Conservation (phyloP, 2,888 invertebrate genomes). For the Epirrhoe alternata region DNA sequence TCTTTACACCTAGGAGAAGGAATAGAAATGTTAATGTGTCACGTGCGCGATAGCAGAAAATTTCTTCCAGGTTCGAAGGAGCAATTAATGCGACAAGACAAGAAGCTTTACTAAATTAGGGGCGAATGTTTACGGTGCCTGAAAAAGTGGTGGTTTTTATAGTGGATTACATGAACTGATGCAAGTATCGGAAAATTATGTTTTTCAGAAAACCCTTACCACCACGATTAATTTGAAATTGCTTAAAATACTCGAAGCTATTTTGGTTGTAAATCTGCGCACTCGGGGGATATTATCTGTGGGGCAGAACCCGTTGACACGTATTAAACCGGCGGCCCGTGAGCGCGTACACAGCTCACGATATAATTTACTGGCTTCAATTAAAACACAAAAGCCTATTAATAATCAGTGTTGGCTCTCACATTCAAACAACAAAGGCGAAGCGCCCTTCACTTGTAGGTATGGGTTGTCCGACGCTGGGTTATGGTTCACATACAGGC, state of each 20-base stretch:
- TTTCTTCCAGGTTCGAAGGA: too few relatives aligned
- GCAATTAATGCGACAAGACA: too few relatives aligned
- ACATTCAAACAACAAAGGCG: constrained; percentile 1
- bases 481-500: not conserved
- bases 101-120: too few relatives aligned
- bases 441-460: not conserved
- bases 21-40: too few relatives aligned
- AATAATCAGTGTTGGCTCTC: not conserved
- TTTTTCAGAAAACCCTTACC: too few relatives aligned
- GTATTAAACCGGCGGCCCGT: constrained; percentile 20
- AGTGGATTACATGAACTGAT: too few relatives aligned
- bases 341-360: constrained; percentile 21
- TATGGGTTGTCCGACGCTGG: not conserved
- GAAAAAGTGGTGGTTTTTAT: too few relatives aligned
- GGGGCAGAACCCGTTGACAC: constrained; percentile 25
- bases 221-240: constrained; percentile 1
- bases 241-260: constrained; percentile 3
- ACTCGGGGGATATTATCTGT: constrained; percentile 13
- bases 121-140: too few relatives aligned
- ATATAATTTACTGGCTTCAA: constrained; percentile 11
- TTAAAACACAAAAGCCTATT: constrained; percentile 18
- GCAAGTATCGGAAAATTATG: too few relatives aligned
- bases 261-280: constrained; percentile 15
- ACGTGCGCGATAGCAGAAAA: too few relatives aligned
- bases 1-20: too few relatives aligned